Evolutionary conservation across 2,113 vertebrate species (phyloP), one percentile per base, ranked within the genome.

Genomic region (Patagioenas fasciata): DNA sequence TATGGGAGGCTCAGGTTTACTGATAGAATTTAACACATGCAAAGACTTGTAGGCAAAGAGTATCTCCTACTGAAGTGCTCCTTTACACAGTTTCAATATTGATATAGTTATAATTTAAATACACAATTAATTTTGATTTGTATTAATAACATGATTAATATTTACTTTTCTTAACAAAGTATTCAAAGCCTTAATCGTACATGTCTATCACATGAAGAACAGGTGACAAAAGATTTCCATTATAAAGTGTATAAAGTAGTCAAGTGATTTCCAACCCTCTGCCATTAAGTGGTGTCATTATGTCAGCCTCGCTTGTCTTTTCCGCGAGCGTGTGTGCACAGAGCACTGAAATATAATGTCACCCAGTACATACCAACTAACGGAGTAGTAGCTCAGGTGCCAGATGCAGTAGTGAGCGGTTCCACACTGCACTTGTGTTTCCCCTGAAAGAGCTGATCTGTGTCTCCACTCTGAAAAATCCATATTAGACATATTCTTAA

Each of bases 381-480:
- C 9, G 4, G 4, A 2, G 7, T 3, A 23, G 2, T 36, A 36
- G 23, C 47, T n/a, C n/a, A 18, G n/a, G 44, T 42, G 64, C 51
- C 34, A 21, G 34, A 6, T 1, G 1, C 81, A 18, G 29, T 6
- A 25, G 38, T 9, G 14, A 42, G 62, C 15, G 0, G 56, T 58
- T 82, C 24, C 28, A 28, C 14, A 0, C 8, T 7, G 25, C 26
- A 12, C n/a, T 44, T 9, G 13, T 20, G 28, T 44, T n/a, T 50
- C 26, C 23, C 26, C 14, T 48, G 21, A 2, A 66, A 47, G 38
- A 66, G 51, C 65, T 36, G 42, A 32, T n/a, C 4, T 7, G 14
- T 0, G 0, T 26, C 29, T 58, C 74, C 66, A 0, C 14, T 64
- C 65, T 92, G 31, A 51, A 50, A 12, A 8, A 1, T 34, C 36